A percentile compares a stretch with the other conserved stretches of the same genome.
Conservation (phyloP, 2,113 vertebrate genomes). For the Platanista minor region DNA sequence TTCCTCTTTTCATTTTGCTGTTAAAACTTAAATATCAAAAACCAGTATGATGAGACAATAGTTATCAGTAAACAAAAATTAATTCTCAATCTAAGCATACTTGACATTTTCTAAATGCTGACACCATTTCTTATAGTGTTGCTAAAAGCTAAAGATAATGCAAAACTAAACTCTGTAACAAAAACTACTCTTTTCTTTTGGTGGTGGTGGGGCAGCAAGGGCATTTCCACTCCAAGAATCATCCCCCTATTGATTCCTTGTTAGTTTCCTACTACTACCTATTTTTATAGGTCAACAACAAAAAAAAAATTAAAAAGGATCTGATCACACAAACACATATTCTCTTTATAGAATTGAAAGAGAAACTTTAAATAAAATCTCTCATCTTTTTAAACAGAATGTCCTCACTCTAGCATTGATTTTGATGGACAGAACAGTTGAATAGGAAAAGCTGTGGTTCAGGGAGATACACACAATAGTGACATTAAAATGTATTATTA, state of each 20-base stretch:
- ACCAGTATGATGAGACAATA: not conserved
- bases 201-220: rapidly evolving
- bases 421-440: not conserved
- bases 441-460: not conserved
- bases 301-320: not conserved
- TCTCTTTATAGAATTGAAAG: not conserved
- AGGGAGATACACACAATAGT: not conserved
- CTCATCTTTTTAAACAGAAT: not conserved
- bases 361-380: not conserved
- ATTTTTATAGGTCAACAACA: not conserved
- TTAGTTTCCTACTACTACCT: not conserved
- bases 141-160: not conserved
- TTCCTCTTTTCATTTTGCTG: not conserved
- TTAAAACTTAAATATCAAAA: not conserved
- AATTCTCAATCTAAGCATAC: not conserved
- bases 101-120: not conserved
- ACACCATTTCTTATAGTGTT: not conserved
- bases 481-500: not conserved
- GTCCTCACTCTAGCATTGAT: not conserved
- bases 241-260: not conserved
- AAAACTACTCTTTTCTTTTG: not conserved
- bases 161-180: not conserved
- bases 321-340: not conserved
- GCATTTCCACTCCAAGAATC: not conserved
- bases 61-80: not conserved